These are phyloP conservation scores for Myiotriccus ornatus DNA, from an alignment of 2,797 vertebrate genomes.

Conservation along the genomic window DNA sequence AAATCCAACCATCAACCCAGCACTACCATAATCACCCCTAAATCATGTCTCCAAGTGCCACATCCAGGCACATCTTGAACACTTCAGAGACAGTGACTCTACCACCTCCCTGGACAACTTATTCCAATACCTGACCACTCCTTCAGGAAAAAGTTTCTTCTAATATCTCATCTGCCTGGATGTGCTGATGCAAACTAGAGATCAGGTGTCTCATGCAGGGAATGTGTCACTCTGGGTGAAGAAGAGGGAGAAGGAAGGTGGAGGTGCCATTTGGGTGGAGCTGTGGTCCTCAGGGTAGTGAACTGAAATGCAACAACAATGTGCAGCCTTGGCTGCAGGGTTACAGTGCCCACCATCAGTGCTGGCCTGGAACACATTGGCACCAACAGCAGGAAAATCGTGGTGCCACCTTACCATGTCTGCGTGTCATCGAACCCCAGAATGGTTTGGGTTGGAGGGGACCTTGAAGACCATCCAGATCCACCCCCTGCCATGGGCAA, in stretches of 20 bases:
- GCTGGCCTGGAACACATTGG: not conserved
- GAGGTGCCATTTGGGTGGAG: not conserved
- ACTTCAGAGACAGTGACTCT: not conserved
- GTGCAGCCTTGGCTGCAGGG: not conserved
- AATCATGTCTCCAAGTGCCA: not conserved
- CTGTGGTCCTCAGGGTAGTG: accelerated
- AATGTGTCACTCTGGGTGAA: not conserved
- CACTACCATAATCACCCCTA: not conserved
- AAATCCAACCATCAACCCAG: not conserved
- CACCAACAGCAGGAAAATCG: accelerated
- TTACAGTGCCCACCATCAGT: accelerated
- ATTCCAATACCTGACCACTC: not conserved
- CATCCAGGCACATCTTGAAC: not conserved
- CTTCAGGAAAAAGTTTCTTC: not conserved
- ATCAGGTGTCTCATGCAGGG: accelerated
- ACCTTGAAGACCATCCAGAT: not conserved
- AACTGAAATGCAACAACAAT: not conserved
- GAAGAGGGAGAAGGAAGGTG: not conserved
- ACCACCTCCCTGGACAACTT: not conserved
- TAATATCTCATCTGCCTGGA: no score
- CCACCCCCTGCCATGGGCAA: accelerated
- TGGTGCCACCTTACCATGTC: accelerated
- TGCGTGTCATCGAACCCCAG: not conserved
- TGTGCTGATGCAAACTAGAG: not conserved
- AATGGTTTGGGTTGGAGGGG: not conserved